Evolutionary conservation across 2,888 invertebrate species (phyloP), one percentile per base, ranked within the genome.

Genomic region (Dromius quadrimaculatus): DNA sequence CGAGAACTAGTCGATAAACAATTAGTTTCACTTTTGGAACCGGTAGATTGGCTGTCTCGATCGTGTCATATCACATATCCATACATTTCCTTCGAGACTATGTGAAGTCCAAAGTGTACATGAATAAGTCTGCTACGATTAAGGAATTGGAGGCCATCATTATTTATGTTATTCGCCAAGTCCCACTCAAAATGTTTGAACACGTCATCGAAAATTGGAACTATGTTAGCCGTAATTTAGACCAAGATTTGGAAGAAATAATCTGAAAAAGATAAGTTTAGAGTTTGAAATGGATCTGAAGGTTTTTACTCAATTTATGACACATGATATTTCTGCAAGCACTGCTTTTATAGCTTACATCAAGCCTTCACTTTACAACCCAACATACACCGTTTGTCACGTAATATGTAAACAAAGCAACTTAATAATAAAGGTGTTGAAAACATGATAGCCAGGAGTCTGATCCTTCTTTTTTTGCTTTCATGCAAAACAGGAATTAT

Each of bases 371-470:
- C n/a, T n/a, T n/a, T n/a, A n/a, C n/a, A n/a, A n/a, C 11, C 19
- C 11, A 19, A 43, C 43, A 43, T 43, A 43, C 13, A 43, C 17
- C 13, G 19, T 34, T 34, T 36, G 59, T 59, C 34, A 36, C 36
- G 57, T 36, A 11, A n/a, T 36, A 11, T 15, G 59, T 59, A 59
- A 59, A 59, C 59, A 59, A 59, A 20, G 59, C 59, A 59, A 34
- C 59, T 20, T 59, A 36, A 59, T 59, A 59, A 59, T 59, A 20
- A 34, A 34, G 36, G 59, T 59, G 59, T 59, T 59, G 19, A 36
- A 57, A 57, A 57, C 57, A 57, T 57, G 57, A 59, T 59, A 22
- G 59, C 59, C 59, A 59, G 59, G 19, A 59, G 59, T 59, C 36
- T 59, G 22, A 47, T 9, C 22, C 59, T 20, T 8, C 59, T 11